Percentiles rank a stretch among this genome's conserved stretches.
Conservation (phyloP, 2,797 vertebrate genomes). For the Linurgus olivaceus region DNA sequence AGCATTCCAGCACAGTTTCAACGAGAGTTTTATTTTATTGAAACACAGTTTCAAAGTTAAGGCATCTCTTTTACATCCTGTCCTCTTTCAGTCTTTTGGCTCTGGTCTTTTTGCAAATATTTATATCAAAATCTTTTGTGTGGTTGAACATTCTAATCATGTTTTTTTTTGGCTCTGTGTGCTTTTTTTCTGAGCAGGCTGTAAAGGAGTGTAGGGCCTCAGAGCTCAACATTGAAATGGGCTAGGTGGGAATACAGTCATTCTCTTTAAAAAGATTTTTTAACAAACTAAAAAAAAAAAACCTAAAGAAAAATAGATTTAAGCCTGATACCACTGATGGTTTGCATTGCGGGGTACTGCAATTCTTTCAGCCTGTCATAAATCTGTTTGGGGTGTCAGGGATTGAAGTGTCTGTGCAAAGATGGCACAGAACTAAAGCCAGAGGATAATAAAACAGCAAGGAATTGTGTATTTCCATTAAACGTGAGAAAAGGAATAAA, state of each 20-base stretch:
- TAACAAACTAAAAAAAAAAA: not conserved
- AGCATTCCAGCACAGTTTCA: not conserved
- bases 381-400: not conserved
- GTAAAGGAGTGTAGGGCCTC: not conserved
- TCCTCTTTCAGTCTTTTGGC: not conserved
- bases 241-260: not conserved
- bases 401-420: not conserved
- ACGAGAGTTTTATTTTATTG: not conserved
- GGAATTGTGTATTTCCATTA: not conserved
- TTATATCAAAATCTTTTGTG: not conserved
- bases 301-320: not conserved
- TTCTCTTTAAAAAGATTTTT: not conserved
- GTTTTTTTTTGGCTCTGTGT: not conserved
- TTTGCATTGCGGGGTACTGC: not conserved
- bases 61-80: not conserved
- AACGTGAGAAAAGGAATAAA: not conserved
- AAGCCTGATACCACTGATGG: not conserved
- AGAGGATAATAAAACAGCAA: not conserved
- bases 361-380: not conserved
- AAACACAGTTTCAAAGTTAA: not conserved
- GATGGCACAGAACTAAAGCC: not conserved
- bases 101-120: not conserved
- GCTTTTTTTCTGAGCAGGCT: not conserved
- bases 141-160: not conserved
- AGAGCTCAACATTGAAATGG: not conserved